These are phyloP conservation scores for Sparus aurata DNA, from an alignment of 2,797 vertebrate genomes.

Conservation along the genomic window DNA sequence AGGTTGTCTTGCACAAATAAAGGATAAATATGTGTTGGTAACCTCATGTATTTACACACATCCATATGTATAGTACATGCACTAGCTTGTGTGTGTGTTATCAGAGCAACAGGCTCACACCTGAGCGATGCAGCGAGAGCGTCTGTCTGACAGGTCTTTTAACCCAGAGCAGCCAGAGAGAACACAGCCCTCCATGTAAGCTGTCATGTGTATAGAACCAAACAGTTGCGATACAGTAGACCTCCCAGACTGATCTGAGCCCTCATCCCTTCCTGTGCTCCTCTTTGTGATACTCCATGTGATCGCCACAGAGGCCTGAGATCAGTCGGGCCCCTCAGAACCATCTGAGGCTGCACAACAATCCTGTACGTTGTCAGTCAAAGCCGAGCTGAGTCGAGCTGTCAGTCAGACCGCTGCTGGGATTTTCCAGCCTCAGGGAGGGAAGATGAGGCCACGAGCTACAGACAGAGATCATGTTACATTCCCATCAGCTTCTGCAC, in stretches of 20 bases:
- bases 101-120: slow-evolving; percentile 59
- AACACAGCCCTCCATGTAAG: slow-evolving; percentile 66
- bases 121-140: slow-evolving; percentile 47
- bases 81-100: slow-evolving; percentile 26
- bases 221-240: slow-evolving; percentile 52
- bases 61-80: neutral
- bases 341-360: slow-evolving; percentile 43
- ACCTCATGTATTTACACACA: neutral
- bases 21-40: too few relatives aligned
- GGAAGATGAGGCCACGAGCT: slow-evolving; percentile 57
- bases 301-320: slow-evolving; percentile 49
- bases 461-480: slow-evolving; percentile 68
- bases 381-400: slow-evolving; percentile 44
- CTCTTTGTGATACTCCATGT: slow-evolving; percentile 48
- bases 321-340: slow-evolving; percentile 61
- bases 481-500: slow-evolving; percentile 65
- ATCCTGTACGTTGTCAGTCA: slow-evolving; percentile 68
- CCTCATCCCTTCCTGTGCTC: slow-evolving; percentile 31
- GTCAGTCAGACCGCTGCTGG: slow-evolving; percentile 64
- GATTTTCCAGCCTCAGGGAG: slow-evolving; percentile 54
- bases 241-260: slow-evolving; percentile 55
- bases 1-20: too few relatives aligned
- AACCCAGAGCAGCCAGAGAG: slow-evolving; percentile 66
- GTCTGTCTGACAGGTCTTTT: slow-evolving; percentile 69
- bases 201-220: slow-evolving; percentile 70